Base-by-base conservation (phyloP, 2,888 invertebrate genomes). In the Drosophila neotestacea region DNA sequence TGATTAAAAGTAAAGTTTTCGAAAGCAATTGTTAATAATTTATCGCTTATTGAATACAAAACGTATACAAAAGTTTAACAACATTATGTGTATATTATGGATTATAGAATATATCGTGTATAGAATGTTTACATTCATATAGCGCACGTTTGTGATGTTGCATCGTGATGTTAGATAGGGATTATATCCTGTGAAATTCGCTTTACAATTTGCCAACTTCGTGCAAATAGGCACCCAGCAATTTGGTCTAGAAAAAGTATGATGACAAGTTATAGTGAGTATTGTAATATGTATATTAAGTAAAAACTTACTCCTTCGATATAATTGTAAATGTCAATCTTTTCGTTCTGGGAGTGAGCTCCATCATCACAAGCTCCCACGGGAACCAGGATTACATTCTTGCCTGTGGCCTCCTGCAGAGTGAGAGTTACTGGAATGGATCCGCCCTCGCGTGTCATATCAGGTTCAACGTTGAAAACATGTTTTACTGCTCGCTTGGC, bases 281-380 rank as follows among this genome's bases (percentile, higher is more conserved):
- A 9, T 7, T 32, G 32, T 3, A 32, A 9, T 7, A 32, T 32
- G 22, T 22, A 22, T 2, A 32, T 30, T 7, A 7, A 32, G 7
- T 32, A 6, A 7, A 3, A 78, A 82, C 95, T 94, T 93, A 97
- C 98, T 88, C 99, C 99, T 93, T 98, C 95, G 80, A 99, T 96
- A 90, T 98, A 99, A 93, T 99, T 99, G 77, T 95, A 94, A 68
- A 96, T 93, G 93, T 99, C 96, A 83, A 99, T 94, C 93, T 99
- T 99, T 93, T 99, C 99, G 93, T 99, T 99, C 93, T 99, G 98
- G 11, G 98, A 98, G 94, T 99, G 99, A 69, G 99, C 99, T 85
- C 99, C 99, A 93, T 99, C 99, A 93, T 99, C 99, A 65, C 90
- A 89, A 61, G 97, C 96, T 52, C 99, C 99, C 92, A 99, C 96